phyloP scores from a whole-genome alignment of 2,113 vertebrate species.

The Peromyscus leucopus region DNA sequence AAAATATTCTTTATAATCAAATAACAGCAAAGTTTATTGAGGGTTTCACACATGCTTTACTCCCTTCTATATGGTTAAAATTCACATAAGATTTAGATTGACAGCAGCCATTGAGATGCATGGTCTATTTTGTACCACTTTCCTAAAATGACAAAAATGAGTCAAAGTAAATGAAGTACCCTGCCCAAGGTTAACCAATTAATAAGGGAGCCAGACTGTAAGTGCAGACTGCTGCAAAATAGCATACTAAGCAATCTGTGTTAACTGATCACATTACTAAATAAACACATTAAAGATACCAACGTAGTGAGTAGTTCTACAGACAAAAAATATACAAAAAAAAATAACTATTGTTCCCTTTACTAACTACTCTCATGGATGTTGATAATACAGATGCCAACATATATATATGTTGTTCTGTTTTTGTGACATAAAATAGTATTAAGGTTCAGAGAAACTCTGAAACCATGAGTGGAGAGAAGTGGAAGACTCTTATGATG shows the following conservation, averaged over 20 bases:
- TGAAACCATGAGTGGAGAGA: not conserved
- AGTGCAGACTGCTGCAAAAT: not conserved
- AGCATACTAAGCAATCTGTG: not conserved
- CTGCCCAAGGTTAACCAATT: not conserved
- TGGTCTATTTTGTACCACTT: not conserved
- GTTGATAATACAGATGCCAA: not conserved
- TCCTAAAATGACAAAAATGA: conserved; percentile 2
- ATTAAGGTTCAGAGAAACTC: not conserved
- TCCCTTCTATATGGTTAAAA: not conserved
- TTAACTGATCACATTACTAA: not conserved
- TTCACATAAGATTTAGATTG: not conserved
- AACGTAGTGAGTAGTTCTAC: not conserved
- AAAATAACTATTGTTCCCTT: not conserved
- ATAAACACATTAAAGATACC: not conserved
- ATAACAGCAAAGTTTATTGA: not conserved
- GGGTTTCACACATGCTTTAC: not conserved
- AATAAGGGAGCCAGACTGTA: not conserved
- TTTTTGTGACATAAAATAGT: not conserved
- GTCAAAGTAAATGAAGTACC: not conserved
- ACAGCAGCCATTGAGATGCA: not conserved
- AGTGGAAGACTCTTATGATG: not conserved
- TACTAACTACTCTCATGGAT: not conserved
- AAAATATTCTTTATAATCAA: conserved; percentile 9
- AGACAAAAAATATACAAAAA: not conserved
- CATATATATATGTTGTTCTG: not conserved